Evolutionary conservation across 2,113 vertebrate species (phyloP), one percentile per base, ranked within the genome.

Genomic region (Pimephales promelas): DNA sequence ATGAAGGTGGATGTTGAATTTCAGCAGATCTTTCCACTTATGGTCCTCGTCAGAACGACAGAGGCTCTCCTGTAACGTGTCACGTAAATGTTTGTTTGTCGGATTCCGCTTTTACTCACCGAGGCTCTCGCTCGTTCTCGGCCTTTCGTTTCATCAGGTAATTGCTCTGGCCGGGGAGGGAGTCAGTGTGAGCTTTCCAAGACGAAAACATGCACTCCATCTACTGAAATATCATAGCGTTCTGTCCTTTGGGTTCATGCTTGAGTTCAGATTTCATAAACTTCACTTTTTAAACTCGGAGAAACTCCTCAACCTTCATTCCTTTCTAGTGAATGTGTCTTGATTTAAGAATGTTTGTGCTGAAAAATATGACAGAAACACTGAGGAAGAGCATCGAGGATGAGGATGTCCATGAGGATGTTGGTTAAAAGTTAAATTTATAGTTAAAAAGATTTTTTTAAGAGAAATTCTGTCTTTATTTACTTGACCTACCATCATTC

Each of bases 31-130:
- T 80, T 88, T 91, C 91, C 92, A 91, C 92, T 92, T 93, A 92
- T 93, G 95, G 93, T 87, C 3, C 92, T 90, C 31, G 92, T 92
- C 90, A 90, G 87, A 87, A 80, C 10, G 10, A 77, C 14, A 49
- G 47, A 16, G 91, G 86, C 2, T 81, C 88, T 92, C 89, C 94
- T 95, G 95, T 90, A 43, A 88, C 88, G 85, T 93, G 93, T 94
- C 95, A 94, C 88, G 71, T 89, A 85, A 91, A 91, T 93, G 93
- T 92, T 88, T 90, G 91, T 89, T 88, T 91, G 90, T 20, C 94
- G 92, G 94, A 95, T 94, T 94, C 93, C 89, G 84, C 92, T 88
- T 87, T 86, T 89, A 88, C 83, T 87, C 82, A 70, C 62, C 87
- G 87, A 61, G 62, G 81, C 85, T 66, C 59, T 74, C 64, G 43